These are phyloP conservation scores for Agraylea sexmaculata DNA, from an alignment of 1,140 invertebrate species.

Conservation along the genomic window DNA sequence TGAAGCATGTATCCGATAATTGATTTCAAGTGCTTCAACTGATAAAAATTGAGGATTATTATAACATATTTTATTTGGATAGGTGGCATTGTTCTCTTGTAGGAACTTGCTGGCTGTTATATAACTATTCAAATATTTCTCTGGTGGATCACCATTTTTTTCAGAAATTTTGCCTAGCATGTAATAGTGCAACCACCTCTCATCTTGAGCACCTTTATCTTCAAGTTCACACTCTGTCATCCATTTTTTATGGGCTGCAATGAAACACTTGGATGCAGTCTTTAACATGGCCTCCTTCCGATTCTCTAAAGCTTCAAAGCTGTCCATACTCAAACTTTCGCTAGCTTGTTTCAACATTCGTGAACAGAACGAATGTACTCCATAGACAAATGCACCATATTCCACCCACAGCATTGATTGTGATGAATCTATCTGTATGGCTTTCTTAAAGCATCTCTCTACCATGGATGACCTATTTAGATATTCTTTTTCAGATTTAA, in stretches of 20 bases:
- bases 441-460: slow-evolving; percentile 64
- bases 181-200: slow-evolving; percentile 82
- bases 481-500: slow-evolving; percentile 57
- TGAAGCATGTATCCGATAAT: slow-evolving; percentile 71
- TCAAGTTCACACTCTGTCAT: slow-evolving; percentile 34
- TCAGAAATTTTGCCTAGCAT: slow-evolving; percentile 88
- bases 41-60: slow-evolving; percentile 69
- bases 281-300: slow-evolving; percentile 68
- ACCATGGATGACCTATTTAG: slow-evolving; percentile 57
- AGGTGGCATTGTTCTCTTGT: slow-evolving; percentile 67
- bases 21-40: slow-evolving; percentile 81
- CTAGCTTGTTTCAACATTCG: slow-evolving; percentile 69
- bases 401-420: slow-evolving; percentile 77
- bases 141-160: slow-evolving; percentile 61
- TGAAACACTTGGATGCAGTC: slow-evolving; percentile 65
- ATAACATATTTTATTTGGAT: slow-evolving; percentile 78
- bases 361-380: slow-evolving; percentile 77
- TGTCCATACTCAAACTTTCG: slow-evolving; percentile 64
- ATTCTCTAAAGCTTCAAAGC: slow-evolving; percentile 59
- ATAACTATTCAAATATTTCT: slow-evolving; percentile 70
- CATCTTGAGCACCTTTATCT: slow-evolving; percentile 53
- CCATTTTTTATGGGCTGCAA: slow-evolving; percentile 50
- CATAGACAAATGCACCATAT: slow-evolving; percentile 77
- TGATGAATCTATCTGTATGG: slow-evolving; percentile 56
- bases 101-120: slow-evolving; percentile 60